Base-by-base conservation (phyloP, 2,888 invertebrate genomes). In the Eupeodes latifasciatus region DNA sequence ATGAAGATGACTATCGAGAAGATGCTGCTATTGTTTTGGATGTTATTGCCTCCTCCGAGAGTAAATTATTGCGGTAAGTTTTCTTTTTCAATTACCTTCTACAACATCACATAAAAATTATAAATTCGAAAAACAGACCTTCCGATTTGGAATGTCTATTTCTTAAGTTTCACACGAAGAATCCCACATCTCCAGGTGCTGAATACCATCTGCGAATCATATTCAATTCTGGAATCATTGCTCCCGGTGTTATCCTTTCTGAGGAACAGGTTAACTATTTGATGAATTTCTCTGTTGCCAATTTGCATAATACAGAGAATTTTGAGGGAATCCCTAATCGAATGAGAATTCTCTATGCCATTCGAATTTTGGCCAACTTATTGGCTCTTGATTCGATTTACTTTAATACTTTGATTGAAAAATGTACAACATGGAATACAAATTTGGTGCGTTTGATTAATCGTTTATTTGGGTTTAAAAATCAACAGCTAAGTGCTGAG, bases 21-120 rank as follows among this genome's bases (percentile, higher is more conserved):
- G 93, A 93, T 82, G 91, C 92, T 0, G 92, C 90, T 4, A 77
- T 90, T 27, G 92, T 92, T 19, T 74, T 93, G 0, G 91, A 92
- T 66, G 16, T 92, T 11, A 86, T 93, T 47, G 90, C 90, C 0
- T 64, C 80, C 0, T 81, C 90, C 10, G 75, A 90, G 0, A 55
- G 88, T 0, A n/a, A 79, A 4, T 67, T 89, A 0, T 27, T 85
- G 7, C 81, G 88, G 88, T 87, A 66, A 44, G 77, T 11, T 34
- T n/a, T 6, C 19, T 57, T 69, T 34, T 36, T 19, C 5, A 69
- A 69, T 27, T 4, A 59, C 47, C 19, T 19, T 19, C 19, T 34
- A 5, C 11, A 11, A 36, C 3, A 5, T n/a, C 9, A 5, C n/a
- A 5, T 55, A 74, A 71, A 74, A 49, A 11, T 10, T 5, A 14